Percentiles rank a stretch among this genome's conserved stretches.
Conservation (phyloP, 2,113 vertebrate genomes). For the Myrmecophaga tridactyla region DNA sequence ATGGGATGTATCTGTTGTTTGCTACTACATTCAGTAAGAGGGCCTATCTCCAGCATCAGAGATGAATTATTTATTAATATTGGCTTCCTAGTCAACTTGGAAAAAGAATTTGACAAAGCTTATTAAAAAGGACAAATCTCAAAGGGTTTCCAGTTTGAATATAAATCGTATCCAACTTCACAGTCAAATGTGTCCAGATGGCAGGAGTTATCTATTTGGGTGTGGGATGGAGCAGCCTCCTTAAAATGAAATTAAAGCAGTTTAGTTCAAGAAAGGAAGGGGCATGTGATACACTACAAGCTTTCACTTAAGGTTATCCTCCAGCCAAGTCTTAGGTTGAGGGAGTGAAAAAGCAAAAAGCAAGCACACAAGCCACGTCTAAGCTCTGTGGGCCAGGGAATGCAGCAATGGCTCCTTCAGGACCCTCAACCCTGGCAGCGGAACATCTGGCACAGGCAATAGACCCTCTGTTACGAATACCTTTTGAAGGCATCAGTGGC, state of each 20-base stretch:
- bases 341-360: background rate
- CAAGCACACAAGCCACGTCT: accelerated
- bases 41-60: background rate
- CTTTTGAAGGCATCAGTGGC: background rate
- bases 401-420: background rate
- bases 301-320: background rate
- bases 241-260: too few species aligned
- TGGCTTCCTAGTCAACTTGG: background rate
- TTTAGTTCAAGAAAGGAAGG: background rate
- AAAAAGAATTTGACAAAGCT: background rate
- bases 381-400: background rate
- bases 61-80: background rate
- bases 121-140: background rate
- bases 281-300: accelerated
- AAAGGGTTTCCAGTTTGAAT: background rate
- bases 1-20: background rate
- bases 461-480: accelerated
- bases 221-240: background rate
- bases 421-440: accelerated
- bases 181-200: too few species aligned
- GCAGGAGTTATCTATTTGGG: background rate
- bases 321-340: accelerated
- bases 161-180: background rate
- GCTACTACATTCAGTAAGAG: background rate
- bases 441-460: accelerated